Evolutionary conservation across 2,113 vertebrate genomes (phyloP).

Genomic region (Engraulis encrasicolus): DNA sequence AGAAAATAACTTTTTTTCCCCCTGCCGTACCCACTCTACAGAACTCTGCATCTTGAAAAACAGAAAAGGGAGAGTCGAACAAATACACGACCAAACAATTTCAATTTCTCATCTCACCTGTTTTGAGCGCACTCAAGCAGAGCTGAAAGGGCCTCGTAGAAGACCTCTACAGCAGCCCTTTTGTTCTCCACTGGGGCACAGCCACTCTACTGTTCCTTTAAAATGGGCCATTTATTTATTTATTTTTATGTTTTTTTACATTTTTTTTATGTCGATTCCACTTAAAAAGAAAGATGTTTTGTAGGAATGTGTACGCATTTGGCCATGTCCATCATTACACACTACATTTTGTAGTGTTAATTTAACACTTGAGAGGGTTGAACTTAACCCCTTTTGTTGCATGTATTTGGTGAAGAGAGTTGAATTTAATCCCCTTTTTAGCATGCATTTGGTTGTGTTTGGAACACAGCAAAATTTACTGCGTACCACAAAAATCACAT

Average conservation of each 20-base stretch:
- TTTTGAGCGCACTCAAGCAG: slow-evolving; percentile 25
- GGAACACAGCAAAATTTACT: too few species aligned
- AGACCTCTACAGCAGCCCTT: not conserved
- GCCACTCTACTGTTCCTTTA: not conserved
- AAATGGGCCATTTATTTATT: too few species aligned
- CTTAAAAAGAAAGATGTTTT: not conserved
- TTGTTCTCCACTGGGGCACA: not conserved
- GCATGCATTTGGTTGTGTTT: too few species aligned
- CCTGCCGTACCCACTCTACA: slow-evolving; percentile 23
- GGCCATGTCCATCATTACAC: not conserved
- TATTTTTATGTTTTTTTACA: too few species aligned
- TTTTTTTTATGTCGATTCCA: not conserved
- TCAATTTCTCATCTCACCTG: slow-evolving; percentile 6
- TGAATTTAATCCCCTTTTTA: too few species aligned
- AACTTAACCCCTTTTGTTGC: too few species aligned
- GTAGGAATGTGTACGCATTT: not conserved
- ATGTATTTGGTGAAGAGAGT: too few species aligned
- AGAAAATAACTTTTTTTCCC: slow-evolving; percentile 39
- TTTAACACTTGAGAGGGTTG: too few species aligned
- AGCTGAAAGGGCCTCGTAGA: not conserved
- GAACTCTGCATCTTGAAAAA: slow-evolving; percentile 32
- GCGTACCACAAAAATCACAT: too few species aligned
- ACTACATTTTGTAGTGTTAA: too few species aligned
- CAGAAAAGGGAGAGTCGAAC: slow-evolving; percentile 20
- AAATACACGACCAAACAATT: slow-evolving; percentile 26